Percentiles rank a stretch among this genome's conserved stretches.
phyloP scores from a whole-genome alignment of 2,888 invertebrate species.

The Smittia sp. region DNA sequence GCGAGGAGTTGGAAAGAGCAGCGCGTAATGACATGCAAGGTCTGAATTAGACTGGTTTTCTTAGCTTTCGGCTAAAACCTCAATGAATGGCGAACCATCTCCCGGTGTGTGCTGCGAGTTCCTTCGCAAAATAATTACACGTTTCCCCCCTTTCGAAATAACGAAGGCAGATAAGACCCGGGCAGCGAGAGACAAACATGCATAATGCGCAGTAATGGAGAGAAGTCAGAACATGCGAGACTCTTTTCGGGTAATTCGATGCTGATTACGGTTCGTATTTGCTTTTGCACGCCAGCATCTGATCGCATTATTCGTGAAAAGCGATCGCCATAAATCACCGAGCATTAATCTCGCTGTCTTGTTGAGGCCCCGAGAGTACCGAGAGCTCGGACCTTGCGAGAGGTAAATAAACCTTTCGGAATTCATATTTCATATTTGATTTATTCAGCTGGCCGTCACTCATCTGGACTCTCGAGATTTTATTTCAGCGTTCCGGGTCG shows the following conservation, averaged over 20 bases:
- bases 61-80: slow-evolving; percentile 29
- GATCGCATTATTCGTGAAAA: slow-evolving; percentile 21
- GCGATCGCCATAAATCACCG: slow-evolving; percentile 38
- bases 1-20: slow-evolving; percentile 10
- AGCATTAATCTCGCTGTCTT: slow-evolving; percentile 39
- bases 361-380: background rate
- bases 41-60: slow-evolving; percentile 40
- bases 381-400: background rate
- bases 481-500: background rate
- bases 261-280: slow-evolving; percentile 6
- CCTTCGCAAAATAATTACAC: slow-evolving; percentile 20
- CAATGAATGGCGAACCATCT: background rate
- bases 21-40: slow-evolving; percentile 37
- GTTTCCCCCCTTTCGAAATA: background rate
- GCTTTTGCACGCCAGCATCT: background rate
- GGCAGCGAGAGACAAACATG: background rate
- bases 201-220: background rate
- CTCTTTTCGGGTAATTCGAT: slow-evolving; percentile 17
- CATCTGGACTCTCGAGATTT: background rate
- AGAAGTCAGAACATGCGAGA: background rate
- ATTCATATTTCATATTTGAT: slow-evolving; percentile 35
- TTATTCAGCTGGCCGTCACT: slow-evolving; percentile 2
- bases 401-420: slow-evolving; percentile 35
- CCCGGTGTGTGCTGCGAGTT: background rate
- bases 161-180: background rate